Percentiles rank a stretch among this genome's conserved stretches.
phyloP scores from a whole-genome alignment of 2,113 vertebrate genomes.

The Prionailurus viverrinus region DNA sequence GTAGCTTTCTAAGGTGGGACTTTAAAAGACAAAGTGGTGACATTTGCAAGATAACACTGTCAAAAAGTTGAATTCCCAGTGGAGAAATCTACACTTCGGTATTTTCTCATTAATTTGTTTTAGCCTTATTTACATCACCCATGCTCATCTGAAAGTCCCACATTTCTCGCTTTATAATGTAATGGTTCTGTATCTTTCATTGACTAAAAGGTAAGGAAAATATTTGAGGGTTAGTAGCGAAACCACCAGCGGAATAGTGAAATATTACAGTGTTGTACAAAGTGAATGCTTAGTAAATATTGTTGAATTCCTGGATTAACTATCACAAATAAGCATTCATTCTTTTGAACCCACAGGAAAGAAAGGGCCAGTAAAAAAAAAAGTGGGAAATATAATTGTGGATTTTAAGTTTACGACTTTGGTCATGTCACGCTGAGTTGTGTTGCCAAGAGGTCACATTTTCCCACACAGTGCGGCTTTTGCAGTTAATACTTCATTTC shows the following conservation, averaged over 20 bases:
- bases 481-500: neutral
- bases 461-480: neutral
- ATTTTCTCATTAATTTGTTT: slow-evolving; percentile 1
- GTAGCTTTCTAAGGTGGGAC: neutral
- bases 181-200: neutral
- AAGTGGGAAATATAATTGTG: neutral
- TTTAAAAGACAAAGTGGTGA: neutral
- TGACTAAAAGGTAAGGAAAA: neutral
- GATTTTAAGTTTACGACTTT: neutral
- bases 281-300: neutral
- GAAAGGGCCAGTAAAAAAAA: neutral
- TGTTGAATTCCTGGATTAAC: neutral
- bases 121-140: neutral
- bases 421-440: neutral
- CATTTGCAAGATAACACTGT: neutral
- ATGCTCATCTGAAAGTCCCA: neutral
- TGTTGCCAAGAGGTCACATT: neutral
- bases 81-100: neutral
- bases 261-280: neutral
- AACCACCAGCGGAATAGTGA: neutral
- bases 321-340: neutral
- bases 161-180: neutral
- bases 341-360: neutral
- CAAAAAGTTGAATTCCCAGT: neutral
- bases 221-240: neutral